Evolutionary conservation across 2,113 vertebrate species (phyloP).

Genomic region (Rousettus leschenaultii): DNA sequence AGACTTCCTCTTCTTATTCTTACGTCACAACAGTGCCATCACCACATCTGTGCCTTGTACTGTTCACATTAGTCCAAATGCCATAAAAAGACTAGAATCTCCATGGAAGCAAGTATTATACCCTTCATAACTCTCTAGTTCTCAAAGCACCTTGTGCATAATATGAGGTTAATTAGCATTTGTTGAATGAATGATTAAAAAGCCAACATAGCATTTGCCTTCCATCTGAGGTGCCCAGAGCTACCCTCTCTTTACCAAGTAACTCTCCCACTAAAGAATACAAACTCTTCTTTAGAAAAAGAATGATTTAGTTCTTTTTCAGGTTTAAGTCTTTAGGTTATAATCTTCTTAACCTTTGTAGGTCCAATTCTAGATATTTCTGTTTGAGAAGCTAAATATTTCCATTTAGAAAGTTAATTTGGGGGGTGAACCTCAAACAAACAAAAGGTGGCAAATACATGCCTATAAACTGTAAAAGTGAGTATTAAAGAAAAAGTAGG

Average conservation of each 20-base stretch:
- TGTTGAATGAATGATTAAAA: neutral
- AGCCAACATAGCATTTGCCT: neutral
- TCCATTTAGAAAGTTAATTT: conserved; percentile 13
- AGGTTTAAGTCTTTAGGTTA: neutral
- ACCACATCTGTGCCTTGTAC: neutral
- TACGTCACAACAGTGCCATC: neutral
- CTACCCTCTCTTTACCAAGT: neutral
- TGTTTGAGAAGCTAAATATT: conserved; percentile 30
- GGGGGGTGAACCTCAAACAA: neutral
- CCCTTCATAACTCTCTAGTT: neutral
- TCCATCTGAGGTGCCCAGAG: neutral
- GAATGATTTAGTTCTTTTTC: neutral
- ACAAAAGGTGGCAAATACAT: neutral
- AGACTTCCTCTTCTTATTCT: neutral
- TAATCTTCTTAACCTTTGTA: conserved; percentile 8
- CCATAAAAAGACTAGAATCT: neutral
- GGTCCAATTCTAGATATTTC: neutral
- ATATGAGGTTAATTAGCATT: neutral
- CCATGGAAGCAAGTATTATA: neutral
- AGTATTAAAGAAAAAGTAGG: neutral
- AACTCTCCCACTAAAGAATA: neutral
- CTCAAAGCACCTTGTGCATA: neutral
- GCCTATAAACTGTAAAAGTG: neutral
- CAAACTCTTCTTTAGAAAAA: neutral
- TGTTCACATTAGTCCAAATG: neutral